Evolutionary conservation across 2,888 invertebrate genomes (phyloP).

Genomic region (Patella caerulea): DNA sequence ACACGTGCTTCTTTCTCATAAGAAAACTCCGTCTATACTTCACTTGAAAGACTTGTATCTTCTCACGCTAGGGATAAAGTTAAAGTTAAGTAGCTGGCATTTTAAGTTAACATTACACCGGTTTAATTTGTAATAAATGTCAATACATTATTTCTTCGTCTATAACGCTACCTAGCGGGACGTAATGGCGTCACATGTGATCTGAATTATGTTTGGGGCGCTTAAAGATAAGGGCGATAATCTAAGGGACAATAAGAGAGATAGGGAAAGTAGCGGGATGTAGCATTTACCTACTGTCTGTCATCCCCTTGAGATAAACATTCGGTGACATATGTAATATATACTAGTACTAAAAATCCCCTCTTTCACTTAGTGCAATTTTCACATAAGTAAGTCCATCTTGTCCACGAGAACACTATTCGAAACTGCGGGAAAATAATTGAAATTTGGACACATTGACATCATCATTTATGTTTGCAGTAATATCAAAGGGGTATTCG

Average conservation of each 20-base stretch:
- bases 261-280: slow-evolving; percentile 3
- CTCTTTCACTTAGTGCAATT: too few relatives aligned
- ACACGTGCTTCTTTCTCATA: too few relatives aligned
- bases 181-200: slow-evolving; percentile 4
- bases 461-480: too few relatives aligned
- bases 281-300: not conserved
- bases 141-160: not conserved
- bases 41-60: not conserved
- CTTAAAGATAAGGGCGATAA: slow-evolving; percentile 8
- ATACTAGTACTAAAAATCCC: too few relatives aligned
- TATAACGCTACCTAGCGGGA: slow-evolving; percentile 2
- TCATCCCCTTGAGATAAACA: not conserved
- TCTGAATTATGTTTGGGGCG: not conserved
- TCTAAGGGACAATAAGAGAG: not conserved
- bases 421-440: too few relatives aligned
- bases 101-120: slow-evolving; percentile 10
- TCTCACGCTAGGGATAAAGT: not conserved
- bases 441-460: too few relatives aligned
- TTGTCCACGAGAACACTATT: too few relatives aligned
- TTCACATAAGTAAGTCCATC: too few relatives aligned
- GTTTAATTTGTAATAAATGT: slow-evolving; percentile 9
- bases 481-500: too few relatives aligned
- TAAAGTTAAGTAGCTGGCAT: slow-evolving; percentile 5
- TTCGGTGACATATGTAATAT: too few relatives aligned
- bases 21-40: too few relatives aligned